phyloP scores from a whole-genome alignment of 1,140 invertebrate genomes.

The Drosophila jambulina region DNA sequence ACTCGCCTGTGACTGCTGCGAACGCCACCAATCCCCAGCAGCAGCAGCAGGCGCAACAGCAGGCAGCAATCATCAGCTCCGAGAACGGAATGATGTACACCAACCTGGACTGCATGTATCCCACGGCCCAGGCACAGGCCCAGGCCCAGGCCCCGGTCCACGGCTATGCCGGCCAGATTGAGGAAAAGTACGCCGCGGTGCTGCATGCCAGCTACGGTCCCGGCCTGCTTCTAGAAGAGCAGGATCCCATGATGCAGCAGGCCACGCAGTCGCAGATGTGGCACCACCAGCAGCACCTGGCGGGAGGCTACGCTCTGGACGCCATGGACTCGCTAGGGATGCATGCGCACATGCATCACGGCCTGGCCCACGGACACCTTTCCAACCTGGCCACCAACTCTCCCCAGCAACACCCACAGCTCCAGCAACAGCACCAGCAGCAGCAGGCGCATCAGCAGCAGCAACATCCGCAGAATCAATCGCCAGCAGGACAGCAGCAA shows the following conservation, averaged over 20 bases:
- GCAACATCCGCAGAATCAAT: constrained; percentile 48
- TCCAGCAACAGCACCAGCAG: constrained; percentile 57
- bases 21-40: constrained; percentile 73
- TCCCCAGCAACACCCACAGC: constrained; percentile 59
- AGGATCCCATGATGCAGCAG: constrained; percentile 85
- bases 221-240: constrained; percentile 83
- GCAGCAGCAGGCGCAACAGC: constrained; percentile 35
- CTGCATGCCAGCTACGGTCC: constrained; percentile 77
- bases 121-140: constrained; percentile 50
- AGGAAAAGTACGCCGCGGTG: constrained; percentile 79
- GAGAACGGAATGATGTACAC: constrained; percentile 95
- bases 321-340: constrained; percentile 70
- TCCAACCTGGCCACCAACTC: constrained; percentile 51
- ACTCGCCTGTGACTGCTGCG: constrained; percentile 81
- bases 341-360: constrained; percentile 72
- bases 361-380: constrained; percentile 58
- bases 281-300: constrained; percentile 81
- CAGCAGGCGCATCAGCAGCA: constrained; percentile 56
- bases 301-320: constrained; percentile 66
- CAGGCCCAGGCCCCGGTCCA: constrained; percentile 61
- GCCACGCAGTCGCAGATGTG: constrained; percentile 82
- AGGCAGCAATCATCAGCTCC: constrained; percentile 90
- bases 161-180: constrained; percentile 59
- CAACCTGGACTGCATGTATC: constrained; percentile 91
- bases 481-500: constrained; percentile 30